Conservation (phyloP, 2,797 vertebrate genomes). For the Epinephelus awoara region DNA sequence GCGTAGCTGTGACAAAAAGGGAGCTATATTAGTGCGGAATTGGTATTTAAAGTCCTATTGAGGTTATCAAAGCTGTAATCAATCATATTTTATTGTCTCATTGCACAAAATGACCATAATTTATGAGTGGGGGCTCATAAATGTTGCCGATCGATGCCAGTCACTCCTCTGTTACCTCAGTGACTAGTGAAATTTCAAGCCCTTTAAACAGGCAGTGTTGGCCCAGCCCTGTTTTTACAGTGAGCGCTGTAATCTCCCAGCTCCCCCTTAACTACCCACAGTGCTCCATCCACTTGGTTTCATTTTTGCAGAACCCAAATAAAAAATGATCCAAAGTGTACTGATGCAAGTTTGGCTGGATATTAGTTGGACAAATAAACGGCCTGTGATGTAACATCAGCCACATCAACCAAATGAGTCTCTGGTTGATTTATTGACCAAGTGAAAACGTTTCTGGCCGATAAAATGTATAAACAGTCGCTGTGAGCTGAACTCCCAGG, state of each 20-base stretch:
- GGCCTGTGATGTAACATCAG: not conserved
- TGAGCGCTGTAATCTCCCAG: constrained; percentile 17
- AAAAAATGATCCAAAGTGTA: constrained; percentile 1
- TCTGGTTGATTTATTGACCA: too few relatives aligned
- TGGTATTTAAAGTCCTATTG: constrained; percentile 3
- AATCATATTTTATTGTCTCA: constrained; percentile 16
- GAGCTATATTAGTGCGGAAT: not conserved
- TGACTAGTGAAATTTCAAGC: not conserved
- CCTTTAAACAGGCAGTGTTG: not conserved
- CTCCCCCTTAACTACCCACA: constrained; percentile 3
- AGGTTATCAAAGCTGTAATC: constrained; percentile 6
- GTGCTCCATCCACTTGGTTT: not conserved
- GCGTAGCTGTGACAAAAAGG: constrained; percentile 11
- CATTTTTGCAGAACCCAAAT: constrained; percentile 10
- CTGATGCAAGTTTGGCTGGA: constrained; percentile 1
- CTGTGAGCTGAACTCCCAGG: too few relatives aligned
- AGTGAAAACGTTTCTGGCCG: too few relatives aligned
- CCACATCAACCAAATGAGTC: not conserved
- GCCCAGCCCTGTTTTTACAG: not conserved
- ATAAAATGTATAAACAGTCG: too few relatives aligned
- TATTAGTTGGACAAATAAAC: not conserved
- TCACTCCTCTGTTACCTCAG: not conserved
- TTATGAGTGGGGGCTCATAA: not conserved
- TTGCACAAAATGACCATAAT: constrained; percentile 14
- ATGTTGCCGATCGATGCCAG: constrained; percentile 14